Evolutionary conservation across 2,113 vertebrate genomes (phyloP), one percentile per base, ranked within the genome.

Genomic region (Nesoenas mayeri): DNA sequence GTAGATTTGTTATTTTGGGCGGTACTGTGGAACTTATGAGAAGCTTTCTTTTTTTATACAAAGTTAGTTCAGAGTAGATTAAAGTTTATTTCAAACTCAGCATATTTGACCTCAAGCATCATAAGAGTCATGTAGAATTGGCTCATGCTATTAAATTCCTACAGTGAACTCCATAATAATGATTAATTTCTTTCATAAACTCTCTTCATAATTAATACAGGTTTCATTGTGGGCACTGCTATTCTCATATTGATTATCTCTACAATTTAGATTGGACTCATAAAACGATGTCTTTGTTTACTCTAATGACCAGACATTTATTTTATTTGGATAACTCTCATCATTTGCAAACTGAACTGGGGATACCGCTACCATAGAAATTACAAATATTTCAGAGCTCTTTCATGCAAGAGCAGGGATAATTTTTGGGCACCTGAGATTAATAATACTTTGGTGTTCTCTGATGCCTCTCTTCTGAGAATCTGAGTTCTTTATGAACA

Each of bases 191-290:
- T 97, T 98, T 97, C 89, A 97, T 97, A 98, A 97, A 93, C 82
- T 94, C 94, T 96, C 96, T 97, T 97, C 89, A 95, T 97, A 98
- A 96, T 98, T 97, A 98, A 96, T 97, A 95, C 84, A 97, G 91
- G 96, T 97, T 98, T 98, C 95, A 97, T 98, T 97, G 96, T 97
- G 93, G 85, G 87, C 84, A 96, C 75, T 97, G 70, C 96, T 98
- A 91, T 95, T 97, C 95, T 97, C 78, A 97, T 98, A 98, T 94
- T 97, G 96, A 96, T 97, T 97, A 95, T 96, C 95, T 96, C 95
- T 94, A 93, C 93, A 95, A 69, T 95, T 96, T 97, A 97, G 96
- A 95, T 95, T 97, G 93, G 95, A 82, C 91, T 95, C 26, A 48
- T 93, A 93, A 98, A 97, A 94, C 69, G 95, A 94, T 95, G 92